Evolutionary conservation across 2,797 vertebrate genomes (phyloP), one percentile per base, ranked within the genome.

Genomic region (Enteromius paludinosus): DNA sequence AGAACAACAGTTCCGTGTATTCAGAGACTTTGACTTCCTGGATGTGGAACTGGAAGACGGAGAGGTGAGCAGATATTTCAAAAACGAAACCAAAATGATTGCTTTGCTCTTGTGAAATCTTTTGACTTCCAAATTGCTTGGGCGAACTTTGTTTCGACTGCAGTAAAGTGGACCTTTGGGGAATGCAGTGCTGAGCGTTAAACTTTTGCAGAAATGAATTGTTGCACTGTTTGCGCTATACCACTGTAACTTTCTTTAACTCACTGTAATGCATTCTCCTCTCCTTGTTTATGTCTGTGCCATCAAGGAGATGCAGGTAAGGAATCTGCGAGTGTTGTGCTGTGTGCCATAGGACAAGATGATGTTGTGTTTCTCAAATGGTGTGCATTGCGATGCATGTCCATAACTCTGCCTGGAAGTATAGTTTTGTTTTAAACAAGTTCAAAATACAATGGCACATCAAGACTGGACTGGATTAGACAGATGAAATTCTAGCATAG

Each of bases 11-110:
- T 99, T 99, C 91, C 91, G 97, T 83, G 98, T 99, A 87, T 99
- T 99, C 93, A 92, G 98, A 77, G 98, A 99, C 93, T 99, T 99
- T 82, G 98, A 99, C 89, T 99, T 99, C 92, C 93, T 99, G 87
- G 98, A 99, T 12, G 98, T 99, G 88, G 98, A 99, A 89, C 95
- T 99, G 90, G 98, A 99, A 88, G 98, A 99, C 54, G 98, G 97
- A 90, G 98, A 99, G 97, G 98, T 99, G 94, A 89, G 91, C 47
- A 30, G 14, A 25, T 23, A 41, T 74, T 20, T 9, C 7, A 66
- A 41, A 25, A 65, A 38, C 2, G 0, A 11, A 38, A 52, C 20
- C n/a, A 14, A 69, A 59, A 30, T 9, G 3, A 15, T 43, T 38
- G 1, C 1, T 54, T 69, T 4, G 43, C 61, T 66, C 43, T 52